Conservation (phyloP, 2,888 invertebrate genomes). For the Steinernema hermaphroditum region DNA sequence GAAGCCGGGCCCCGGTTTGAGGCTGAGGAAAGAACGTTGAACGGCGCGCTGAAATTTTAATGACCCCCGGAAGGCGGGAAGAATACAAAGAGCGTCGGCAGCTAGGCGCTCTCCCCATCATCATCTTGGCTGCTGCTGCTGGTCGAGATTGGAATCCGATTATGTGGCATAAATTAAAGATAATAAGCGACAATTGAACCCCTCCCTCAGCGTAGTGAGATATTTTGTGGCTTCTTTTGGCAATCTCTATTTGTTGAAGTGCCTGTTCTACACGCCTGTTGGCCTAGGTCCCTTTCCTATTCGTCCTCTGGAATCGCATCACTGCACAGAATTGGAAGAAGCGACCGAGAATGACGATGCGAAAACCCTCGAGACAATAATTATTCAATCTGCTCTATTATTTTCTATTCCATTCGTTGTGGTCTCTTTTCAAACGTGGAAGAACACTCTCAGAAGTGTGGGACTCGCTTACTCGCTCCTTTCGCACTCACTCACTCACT, state of each 20-base stretch:
- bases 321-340: too few species aligned
- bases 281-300: too few species aligned
- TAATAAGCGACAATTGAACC: conserved; percentile 12
- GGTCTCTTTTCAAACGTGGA: background rate
- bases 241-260: too few species aligned
- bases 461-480: conserved; percentile 8
- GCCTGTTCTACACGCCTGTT: too few species aligned
- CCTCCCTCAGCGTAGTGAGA: too few species aligned
- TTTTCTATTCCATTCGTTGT: background rate
- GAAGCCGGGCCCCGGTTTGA: background rate
- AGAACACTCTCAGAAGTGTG: background rate
- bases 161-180: conserved; percentile 27
- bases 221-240: too few species aligned
- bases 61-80: conserved; percentile 19
- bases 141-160: conserved; percentile 18
- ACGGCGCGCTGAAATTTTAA: conserved; percentile 32
- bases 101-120: conserved; percentile 5
- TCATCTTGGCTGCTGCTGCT: background rate
- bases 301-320: too few species aligned
- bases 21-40: conserved; percentile 18
- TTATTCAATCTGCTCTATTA: conserved; percentile 1
- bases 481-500: conserved; percentile 18
- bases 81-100: conserved; percentile 27
- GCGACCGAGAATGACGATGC: background rate
- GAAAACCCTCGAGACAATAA: background rate